Evolutionary conservation across 2,797 vertebrate species (phyloP).

Genomic region (Zenarchopterus dispar): DNA sequence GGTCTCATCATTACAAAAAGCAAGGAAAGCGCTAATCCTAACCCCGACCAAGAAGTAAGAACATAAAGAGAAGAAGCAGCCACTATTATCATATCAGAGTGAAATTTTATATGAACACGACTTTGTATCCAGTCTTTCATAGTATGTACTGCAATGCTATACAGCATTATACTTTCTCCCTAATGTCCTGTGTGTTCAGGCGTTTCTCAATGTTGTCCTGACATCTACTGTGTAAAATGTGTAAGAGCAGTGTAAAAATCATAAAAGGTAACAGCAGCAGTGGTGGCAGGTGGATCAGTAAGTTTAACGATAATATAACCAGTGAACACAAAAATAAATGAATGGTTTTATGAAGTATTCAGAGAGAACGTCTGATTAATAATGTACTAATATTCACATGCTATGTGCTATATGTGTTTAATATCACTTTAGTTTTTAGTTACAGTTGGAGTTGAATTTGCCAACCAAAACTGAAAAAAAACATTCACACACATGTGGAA

Average conservation of each 20-base stretch:
- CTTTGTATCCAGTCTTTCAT: background rate
- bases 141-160: background rate
- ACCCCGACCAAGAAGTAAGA: background rate
- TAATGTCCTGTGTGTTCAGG: background rate
- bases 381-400: too few species aligned
- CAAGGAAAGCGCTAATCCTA: background rate
- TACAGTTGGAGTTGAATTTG: too few species aligned
- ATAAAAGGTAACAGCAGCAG: background rate
- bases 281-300: background rate
- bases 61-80: background rate
- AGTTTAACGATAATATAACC: background rate
- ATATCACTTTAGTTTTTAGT: too few species aligned
- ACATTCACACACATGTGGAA: too few species aligned
- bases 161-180: background rate
- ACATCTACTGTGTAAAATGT: conserved; percentile 52
- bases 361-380: too few species aligned
- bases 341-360: too few species aligned
- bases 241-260: conserved; percentile 16
- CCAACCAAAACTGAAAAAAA: too few species aligned
- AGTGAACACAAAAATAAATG: background rate
- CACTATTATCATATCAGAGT: too few species aligned
- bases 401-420: too few species aligned
- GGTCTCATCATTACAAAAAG: too few species aligned
- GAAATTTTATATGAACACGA: too few species aligned
- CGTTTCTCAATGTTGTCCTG: conserved; percentile 46